Evolutionary conservation across 2,113 vertebrate genomes (phyloP).

Genomic region (Oceanodroma tethys): DNA sequence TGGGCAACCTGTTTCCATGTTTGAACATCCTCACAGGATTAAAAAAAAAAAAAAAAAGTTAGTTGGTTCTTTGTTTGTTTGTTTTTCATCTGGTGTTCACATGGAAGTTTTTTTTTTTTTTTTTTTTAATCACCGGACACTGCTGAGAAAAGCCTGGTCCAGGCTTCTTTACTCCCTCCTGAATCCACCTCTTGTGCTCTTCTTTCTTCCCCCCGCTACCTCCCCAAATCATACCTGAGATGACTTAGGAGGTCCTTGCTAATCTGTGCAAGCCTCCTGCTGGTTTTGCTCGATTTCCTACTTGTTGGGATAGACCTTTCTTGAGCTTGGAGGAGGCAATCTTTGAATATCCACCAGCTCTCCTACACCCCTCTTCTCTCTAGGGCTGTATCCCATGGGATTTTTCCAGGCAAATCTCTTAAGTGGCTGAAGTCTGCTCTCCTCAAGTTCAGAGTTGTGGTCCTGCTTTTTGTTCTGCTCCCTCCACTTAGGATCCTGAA

Average conservation of each 20-base stretch:
- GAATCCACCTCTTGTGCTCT: background rate
- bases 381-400: background rate
- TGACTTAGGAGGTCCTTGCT: background rate
- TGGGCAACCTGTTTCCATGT: background rate
- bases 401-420: background rate
- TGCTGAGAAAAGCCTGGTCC: background rate
- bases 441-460: background rate
- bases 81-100: background rate
- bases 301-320: background rate
- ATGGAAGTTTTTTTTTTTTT: background rate
- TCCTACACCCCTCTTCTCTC: background rate
- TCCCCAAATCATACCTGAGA: background rate
- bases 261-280: background rate
- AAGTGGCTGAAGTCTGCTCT: background rate
- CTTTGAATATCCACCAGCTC: background rate
- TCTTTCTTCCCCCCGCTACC: background rate
- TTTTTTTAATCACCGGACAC: background rate
- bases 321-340: background rate
- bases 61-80: background rate
- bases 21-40: background rate
- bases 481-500: background rate
- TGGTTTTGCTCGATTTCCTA: background rate
- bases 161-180: background rate
- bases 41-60: background rate
- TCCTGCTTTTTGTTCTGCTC: background rate